phyloP scores from a whole-genome alignment of 2,888 invertebrate genomes.

The Neoascia interrupta region DNA sequence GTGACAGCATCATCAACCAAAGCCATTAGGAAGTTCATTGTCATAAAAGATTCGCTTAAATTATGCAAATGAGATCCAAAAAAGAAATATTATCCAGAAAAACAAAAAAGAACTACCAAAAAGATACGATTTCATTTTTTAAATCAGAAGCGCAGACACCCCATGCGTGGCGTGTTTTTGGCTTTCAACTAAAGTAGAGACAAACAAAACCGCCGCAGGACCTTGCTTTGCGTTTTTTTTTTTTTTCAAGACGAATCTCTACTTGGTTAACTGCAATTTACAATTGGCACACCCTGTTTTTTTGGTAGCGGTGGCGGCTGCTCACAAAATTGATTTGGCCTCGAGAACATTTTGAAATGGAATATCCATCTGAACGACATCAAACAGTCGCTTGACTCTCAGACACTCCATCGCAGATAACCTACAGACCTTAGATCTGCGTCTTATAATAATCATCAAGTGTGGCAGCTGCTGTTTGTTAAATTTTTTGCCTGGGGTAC shows the following conservation, averaged over 20 bases:
- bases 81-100: background rate
- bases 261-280: background rate
- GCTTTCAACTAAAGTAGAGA: background rate
- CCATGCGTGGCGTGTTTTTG: conserved; percentile 12
- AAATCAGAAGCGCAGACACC: conserved; percentile 23
- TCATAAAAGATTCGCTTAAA: background rate
- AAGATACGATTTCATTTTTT: conserved; percentile 11
- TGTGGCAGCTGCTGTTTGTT: conserved; percentile 21
- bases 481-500: background rate
- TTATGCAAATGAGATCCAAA: background rate
- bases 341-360: conserved; percentile 29
- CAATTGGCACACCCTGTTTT: conserved; percentile 20
- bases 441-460: conserved; percentile 5
- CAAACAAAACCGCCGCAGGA: conserved; percentile 31
- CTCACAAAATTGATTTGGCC: conserved; percentile 28
- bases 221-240: conserved; percentile 21
- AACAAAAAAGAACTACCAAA: background rate
- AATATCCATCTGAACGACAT: conserved; percentile 35
- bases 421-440: background rate
- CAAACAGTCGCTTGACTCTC: conserved; percentile 11
- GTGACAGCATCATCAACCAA: conserved; percentile 11
- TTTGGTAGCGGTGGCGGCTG: background rate
- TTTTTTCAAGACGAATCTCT: too few relatives aligned
- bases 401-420: background rate
- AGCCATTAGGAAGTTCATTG: conserved; percentile 15